Conservation (phyloP, 2,888 invertebrate species). For the Escarpia spicata region DNA sequence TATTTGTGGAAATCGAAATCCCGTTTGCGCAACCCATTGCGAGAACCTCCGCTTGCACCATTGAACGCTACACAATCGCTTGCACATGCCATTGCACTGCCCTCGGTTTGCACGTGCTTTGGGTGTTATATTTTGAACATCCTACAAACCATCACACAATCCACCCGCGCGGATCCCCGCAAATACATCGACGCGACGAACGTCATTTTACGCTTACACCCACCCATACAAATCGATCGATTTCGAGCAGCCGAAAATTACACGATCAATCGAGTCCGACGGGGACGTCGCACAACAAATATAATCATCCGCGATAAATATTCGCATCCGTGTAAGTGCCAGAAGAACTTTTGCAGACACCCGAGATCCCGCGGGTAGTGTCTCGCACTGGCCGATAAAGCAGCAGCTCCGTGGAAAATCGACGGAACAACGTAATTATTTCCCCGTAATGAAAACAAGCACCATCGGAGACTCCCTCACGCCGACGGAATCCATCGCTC, state of each 20-base stretch:
- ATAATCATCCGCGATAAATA: conserved; percentile 1
- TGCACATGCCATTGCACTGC: too few relatives aligned
- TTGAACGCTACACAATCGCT: too few relatives aligned
- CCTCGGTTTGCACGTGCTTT: too few relatives aligned
- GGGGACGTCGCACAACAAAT: not conserved
- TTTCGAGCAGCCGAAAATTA: not conserved
- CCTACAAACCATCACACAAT: too few relatives aligned
- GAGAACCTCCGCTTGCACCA: too few relatives aligned
- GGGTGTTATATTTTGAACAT: too few relatives aligned
- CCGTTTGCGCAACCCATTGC: too few relatives aligned
- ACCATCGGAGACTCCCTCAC: not conserved
- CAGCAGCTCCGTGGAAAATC: not conserved
- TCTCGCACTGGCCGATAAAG: not conserved
- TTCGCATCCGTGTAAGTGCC: not conserved
- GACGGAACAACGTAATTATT: conserved; percentile 6
- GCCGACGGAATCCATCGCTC: not conserved
- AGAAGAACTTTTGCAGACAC: not conserved
- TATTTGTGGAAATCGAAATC: too few relatives aligned
- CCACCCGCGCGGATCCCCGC: not conserved
- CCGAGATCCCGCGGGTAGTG: not conserved
- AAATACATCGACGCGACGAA: not conserved
- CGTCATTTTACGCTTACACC: not conserved
- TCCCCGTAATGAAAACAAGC: not conserved
- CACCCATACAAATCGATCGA: not conserved
- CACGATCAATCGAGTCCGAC: not conserved